Conservation (phyloP, 1,140 invertebrate species). For the Caenorhabditis tropicalis region DNA sequence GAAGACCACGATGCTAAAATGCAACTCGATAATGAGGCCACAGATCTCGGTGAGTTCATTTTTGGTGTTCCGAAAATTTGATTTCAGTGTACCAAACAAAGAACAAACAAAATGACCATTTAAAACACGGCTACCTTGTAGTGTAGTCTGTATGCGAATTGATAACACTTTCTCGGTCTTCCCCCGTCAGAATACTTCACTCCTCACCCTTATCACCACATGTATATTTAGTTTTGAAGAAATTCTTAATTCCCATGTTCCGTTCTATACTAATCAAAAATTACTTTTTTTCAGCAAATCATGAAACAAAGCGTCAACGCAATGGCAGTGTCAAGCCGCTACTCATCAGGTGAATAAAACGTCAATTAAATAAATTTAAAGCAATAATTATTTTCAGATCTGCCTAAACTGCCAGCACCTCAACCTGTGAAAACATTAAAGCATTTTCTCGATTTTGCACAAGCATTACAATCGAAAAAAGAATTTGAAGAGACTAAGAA, state of each 20-base stretch:
- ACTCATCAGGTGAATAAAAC: neutral
- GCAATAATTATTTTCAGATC: neutral
- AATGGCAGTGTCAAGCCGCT: neutral
- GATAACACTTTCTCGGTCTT: slow-evolving; percentile 3
- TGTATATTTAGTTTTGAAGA: neutral
- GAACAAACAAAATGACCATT: slow-evolving; percentile 13
- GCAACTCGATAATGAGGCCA: neutral
- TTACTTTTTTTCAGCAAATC: neutral
- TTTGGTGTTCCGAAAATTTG: neutral
- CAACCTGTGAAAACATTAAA: slow-evolving; percentile 45
- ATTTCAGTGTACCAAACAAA: neutral
- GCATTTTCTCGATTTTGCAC: slow-evolving; percentile 50
- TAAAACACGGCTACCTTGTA: slow-evolving; percentile 5
- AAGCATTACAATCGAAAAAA: slow-evolving; percentile 37
- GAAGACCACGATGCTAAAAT: neutral
- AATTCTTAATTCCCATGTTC: neutral
- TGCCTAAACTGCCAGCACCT: slow-evolving; percentile 49
- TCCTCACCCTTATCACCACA: neutral
- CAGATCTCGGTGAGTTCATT: neutral
- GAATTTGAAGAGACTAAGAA: slow-evolving; percentile 50
- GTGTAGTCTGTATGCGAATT: slow-evolving; percentile 3
- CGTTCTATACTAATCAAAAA: neutral
- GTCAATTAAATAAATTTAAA: neutral
- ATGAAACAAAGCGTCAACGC: slow-evolving; percentile 14
- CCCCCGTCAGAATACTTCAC: neutral